Conservation (phyloP, 2,113 vertebrate genomes). For the Limnothrissa miodon region DNA sequence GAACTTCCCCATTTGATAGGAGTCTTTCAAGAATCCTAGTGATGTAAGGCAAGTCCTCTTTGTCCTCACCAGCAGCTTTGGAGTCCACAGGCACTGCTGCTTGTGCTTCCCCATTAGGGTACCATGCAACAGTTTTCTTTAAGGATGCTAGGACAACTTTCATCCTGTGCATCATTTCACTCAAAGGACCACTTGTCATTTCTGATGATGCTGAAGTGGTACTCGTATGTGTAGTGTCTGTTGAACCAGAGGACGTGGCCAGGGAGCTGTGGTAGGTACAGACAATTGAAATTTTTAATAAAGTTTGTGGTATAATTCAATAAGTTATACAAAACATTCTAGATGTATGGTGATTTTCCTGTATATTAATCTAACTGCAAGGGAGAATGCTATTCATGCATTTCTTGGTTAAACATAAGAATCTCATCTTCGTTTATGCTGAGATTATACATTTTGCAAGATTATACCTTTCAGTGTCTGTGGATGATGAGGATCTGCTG, state of each 20-base stretch:
- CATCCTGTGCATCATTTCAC: not conserved
- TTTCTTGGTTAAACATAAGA: too few species aligned
- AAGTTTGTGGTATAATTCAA: not conserved
- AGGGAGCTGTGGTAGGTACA: not conserved
- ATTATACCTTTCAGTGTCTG: not conserved
- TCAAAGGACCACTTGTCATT: not conserved
- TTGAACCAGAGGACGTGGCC: not conserved
- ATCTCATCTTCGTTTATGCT: too few species aligned
- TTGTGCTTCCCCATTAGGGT: not conserved
- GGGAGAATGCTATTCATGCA: too few species aligned
- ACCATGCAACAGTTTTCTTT: not conserved
- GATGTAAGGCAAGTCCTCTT: not conserved
- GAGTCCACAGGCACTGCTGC: not conserved
- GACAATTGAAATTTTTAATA: not conserved
- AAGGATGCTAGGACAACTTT: not conserved
- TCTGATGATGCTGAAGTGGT: not conserved
- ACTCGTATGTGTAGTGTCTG: too few species aligned
- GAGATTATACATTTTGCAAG: too few species aligned
- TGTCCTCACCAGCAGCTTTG: not conserved
- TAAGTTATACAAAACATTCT: too few species aligned
- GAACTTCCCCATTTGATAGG: not conserved
- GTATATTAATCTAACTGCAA: too few species aligned
- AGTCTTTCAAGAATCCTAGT: not conserved
- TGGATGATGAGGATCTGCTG: not conserved
- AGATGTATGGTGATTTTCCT: too few species aligned